Base-by-base conservation (phyloP, 1,140 invertebrate species). In the Drosophila teissieri region DNA sequence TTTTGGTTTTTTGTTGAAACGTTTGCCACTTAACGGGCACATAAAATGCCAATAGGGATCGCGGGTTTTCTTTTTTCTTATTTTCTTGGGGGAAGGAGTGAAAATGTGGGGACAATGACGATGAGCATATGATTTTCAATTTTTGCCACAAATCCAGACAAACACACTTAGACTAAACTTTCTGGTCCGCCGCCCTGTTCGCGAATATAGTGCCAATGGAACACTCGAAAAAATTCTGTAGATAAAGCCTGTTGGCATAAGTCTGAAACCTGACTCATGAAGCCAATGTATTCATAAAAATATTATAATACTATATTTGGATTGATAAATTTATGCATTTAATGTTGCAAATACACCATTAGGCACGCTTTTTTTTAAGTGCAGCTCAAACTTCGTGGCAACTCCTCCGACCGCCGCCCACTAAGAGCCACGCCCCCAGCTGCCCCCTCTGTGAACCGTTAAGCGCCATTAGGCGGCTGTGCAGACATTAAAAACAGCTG, bases 401-500 rank as follows among this genome's bases (percentile, higher is more conserved):
- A 48, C 37, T 37, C 12, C 70, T 48, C 36, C 17, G 4, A 42
- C 48, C 31, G 15, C 24, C 24, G 14, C 51, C 42, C 60, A 22
- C 34, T 22, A 22, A 19, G 22, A 10, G 24, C 51, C 58, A 62
- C 51, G 60, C 60, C 60, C 61, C 61, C 55, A 27, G 27, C 44
- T 46, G 31, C 51, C 55, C 49, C 56, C 78, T 39, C 64, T 63
- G 79, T 65, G 58, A 80, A 64, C 75, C 78, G 79, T 86, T 88
- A 77, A 82, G 83, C 83, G 78, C 78, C 83, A 86, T 88, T 86
- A 86, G 83, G 83, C 83, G 76, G 69, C 78, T 67, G 74, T 78
- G 74, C 78, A 86, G 78, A 86, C 82, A 86, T 86, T 86, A 86
- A 86, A 86, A 81, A 86, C 82, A 86, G 82, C 82, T 86, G 82